These are phyloP conservation scores for Xestia c-nigrum DNA, from an alignment of 2,888 invertebrate species.

Conservation along the genomic window DNA sequence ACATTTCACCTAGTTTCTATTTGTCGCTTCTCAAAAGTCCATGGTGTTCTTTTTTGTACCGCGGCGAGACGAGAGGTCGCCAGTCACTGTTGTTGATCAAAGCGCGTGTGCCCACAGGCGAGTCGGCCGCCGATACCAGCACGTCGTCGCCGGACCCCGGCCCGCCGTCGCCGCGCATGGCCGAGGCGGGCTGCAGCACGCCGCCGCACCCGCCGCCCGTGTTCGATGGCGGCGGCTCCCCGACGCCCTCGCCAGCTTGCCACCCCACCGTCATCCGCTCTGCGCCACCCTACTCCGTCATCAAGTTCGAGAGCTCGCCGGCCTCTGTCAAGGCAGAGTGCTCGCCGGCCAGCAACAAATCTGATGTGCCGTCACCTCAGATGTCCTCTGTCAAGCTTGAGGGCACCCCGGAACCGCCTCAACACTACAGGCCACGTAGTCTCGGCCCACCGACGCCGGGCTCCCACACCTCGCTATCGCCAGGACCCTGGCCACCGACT, in stretches of 20 bases:
- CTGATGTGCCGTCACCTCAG: slow-evolving; percentile 78
- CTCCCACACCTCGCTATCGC: slow-evolving; percentile 80
- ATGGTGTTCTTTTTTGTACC: slow-evolving; percentile 84
- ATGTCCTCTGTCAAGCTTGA: slow-evolving; percentile 88
- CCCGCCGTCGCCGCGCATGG: slow-evolving; percentile 96
- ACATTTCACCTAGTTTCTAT: slow-evolving; percentile 91
- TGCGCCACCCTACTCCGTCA: slow-evolving; percentile 90
- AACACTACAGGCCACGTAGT: slow-evolving; percentile 82
- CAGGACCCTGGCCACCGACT: slow-evolving; percentile 90
- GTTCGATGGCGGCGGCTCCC: slow-evolving; percentile 88
- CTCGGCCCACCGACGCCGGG: slow-evolving; percentile 87
- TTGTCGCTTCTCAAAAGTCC: slow-evolving; percentile 85
- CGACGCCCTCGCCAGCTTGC: slow-evolving; percentile 84
- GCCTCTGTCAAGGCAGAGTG: slow-evolving; percentile 81
- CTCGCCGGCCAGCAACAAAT: slow-evolving; percentile 77
- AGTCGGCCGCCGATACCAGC: slow-evolving; percentile 98
- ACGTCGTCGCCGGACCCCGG: slow-evolving; percentile 97
- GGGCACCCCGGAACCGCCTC: slow-evolving; percentile 78
- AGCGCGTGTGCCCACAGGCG: slow-evolving; percentile 91
- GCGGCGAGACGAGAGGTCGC: slow-evolving; percentile 70
- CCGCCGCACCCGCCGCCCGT: slow-evolving; percentile 91
- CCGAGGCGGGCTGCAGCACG: slow-evolving; percentile 92
- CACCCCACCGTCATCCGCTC: slow-evolving; percentile 90
- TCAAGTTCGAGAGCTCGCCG: slow-evolving; percentile 90
- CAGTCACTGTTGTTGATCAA: slow-evolving; percentile 78